Evolutionary conservation across 2,888 invertebrate species (phyloP), one percentile per base, ranked within the genome.

Genomic region (Yponomeuta cagnagella): DNA sequence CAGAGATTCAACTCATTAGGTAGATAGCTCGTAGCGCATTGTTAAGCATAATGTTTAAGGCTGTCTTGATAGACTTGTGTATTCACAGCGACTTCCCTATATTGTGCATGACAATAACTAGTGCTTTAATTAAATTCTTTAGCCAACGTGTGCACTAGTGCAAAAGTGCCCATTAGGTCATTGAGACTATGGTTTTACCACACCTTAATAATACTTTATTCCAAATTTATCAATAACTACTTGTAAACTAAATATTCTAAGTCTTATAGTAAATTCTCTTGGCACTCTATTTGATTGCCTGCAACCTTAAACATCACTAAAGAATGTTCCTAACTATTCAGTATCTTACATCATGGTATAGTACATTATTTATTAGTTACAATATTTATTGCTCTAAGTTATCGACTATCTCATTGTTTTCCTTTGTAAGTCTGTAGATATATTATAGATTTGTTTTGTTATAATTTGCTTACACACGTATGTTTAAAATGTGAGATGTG

Each of bases 21-120:
- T 68, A 68, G 48, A 37, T 48, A 48, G 37, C 31, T 48, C 58
- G 48, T 70, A 48, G 65, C 76, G 69, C 74, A 74, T 77, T 76
- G 75, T 77, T 77, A 75, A 73, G 77, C 77, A 77, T 76, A 73
- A 76, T 64, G 66, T 23, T 8, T 37, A 69, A 48, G 10, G 37
- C 12, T 23, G n/a, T 48, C 23, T 48, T n/a, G n/a, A 33, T 10
- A 15, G n/a, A n/a, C 10, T 43, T 52, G 30, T 15, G 68, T 69
- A 30, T 63, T 30, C 8, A 58, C 63, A 12, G 43, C 33, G 70
- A 70, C 48, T 70, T 70, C 48, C 68, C 23, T 58, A 63, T 71
- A 71, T 86, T 87, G 85, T 87, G 91, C 91, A 91, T 91, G 91
- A 91, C 91, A 92, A 92, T 90, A 92, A 90, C 73, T 89, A 89